Evolutionary conservation across 2,888 invertebrate species (phyloP).

Genomic region (Electrophaes corylata): DNA sequence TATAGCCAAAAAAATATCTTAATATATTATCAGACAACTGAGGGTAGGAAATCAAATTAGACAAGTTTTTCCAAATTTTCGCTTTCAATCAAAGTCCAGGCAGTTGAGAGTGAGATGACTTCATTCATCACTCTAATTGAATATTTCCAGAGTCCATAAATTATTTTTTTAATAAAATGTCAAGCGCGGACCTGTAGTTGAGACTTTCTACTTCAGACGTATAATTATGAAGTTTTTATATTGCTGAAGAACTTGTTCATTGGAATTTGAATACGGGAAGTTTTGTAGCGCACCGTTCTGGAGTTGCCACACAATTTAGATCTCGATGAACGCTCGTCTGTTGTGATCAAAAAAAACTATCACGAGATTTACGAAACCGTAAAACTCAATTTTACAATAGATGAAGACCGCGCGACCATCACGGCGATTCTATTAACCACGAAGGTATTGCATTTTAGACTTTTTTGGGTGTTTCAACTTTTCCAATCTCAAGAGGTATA

Average conservation of each 20-base stretch:
- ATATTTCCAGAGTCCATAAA: conserved; percentile 21
- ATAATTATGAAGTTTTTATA: conserved; percentile 19
- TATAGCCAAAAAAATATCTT: no score
- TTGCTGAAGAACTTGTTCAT: conserved; percentile 14
- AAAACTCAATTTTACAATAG: no score
- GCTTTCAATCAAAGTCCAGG: conserved; percentile 3
- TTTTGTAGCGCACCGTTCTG: conserved; percentile 13
- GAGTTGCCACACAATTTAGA: conserved; percentile 1
- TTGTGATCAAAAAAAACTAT: no score
- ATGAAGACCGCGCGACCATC: no score
- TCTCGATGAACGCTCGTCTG: neutral
- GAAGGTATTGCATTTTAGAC: no score
- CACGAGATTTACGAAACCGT: no score
- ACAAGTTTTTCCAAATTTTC: conserved; percentile 7
- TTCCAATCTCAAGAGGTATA: no score
- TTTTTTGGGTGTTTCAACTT: no score
- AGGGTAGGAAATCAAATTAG: neutral
- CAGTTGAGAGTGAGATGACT: conserved; percentile 4
- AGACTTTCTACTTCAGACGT: conserved; percentile 15
- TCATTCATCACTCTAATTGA: conserved; percentile 28
- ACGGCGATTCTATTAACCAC: no score
- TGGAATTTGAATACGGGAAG: conserved; percentile 15
- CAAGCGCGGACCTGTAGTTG: conserved; percentile 2
- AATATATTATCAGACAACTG: no score
- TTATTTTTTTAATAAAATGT: conserved; percentile 25